These are phyloP conservation scores for Chymomyza costata DNA, from an alignment of 1,140 invertebrate genomes.

Conservation along the genomic window DNA sequence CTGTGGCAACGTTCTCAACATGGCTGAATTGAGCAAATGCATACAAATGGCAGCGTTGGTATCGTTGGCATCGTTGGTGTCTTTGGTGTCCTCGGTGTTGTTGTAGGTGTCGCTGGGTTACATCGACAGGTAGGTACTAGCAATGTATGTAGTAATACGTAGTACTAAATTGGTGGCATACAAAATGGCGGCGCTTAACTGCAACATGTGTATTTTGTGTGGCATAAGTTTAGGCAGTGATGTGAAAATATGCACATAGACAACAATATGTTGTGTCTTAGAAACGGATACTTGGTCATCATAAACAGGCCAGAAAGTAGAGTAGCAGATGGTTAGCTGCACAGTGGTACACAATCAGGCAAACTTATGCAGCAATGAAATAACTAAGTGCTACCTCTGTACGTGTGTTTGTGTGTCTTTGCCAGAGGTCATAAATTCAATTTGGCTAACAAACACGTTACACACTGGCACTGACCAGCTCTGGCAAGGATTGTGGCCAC, in stretches of 20 bases:
- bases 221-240: slow-evolving; percentile 5
- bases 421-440: slow-evolving; percentile 72
- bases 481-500: neutral
- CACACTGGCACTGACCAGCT: slow-evolving; percentile 8
- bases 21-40: slow-evolving; percentile 57
- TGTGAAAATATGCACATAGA: slow-evolving; percentile 63
- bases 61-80: slow-evolving; percentile 21
- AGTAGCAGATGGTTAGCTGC: slow-evolving; percentile 4
- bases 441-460: slow-evolving; percentile 68
- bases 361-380: slow-evolving; percentile 59
- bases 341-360: slow-evolving; percentile 23
- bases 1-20: slow-evolving; percentile 39
- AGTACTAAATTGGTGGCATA: no score
- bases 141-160: no score
- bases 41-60: slow-evolving; percentile 69
- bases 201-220: no score
- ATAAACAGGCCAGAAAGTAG: slow-evolving; percentile 39
- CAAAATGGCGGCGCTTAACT: no score
- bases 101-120: slow-evolving; percentile 28
- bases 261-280: slow-evolving; percentile 38
- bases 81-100: slow-evolving; percentile 13
- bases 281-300: slow-evolving; percentile 49
- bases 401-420: slow-evolving; percentile 22
- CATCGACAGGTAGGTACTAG: slow-evolving; percentile 4
- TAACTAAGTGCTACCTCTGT: slow-evolving; percentile 6